These are phyloP conservation scores for Lithophane socia DNA, from an alignment of 2,888 invertebrate genomes.

Conservation along the genomic window DNA sequence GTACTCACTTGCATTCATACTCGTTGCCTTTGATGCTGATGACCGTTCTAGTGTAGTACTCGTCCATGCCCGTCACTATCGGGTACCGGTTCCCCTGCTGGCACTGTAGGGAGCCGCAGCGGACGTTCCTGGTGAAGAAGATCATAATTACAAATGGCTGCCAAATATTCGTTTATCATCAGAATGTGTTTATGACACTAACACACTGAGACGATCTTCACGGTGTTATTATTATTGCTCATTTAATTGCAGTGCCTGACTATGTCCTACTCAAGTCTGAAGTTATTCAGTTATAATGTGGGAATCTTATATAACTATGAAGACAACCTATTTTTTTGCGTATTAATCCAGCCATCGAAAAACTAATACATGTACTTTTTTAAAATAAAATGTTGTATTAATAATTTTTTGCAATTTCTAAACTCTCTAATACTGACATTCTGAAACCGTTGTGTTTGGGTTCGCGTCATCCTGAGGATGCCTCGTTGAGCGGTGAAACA, in stretches of 20 bases:
- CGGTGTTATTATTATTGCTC: not conserved
- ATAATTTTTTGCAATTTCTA: too few relatives aligned
- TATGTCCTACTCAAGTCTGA: too few relatives aligned
- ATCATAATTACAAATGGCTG: not conserved
- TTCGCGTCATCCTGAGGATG: too few relatives aligned
- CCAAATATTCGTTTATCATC: not conserved
- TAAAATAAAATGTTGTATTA: not conserved
- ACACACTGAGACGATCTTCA: too few relatives aligned
- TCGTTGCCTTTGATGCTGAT: conserved; percentile 97
- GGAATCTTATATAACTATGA: not conserved
- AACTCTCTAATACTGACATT: too few relatives aligned
- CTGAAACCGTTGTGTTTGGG: too few relatives aligned
- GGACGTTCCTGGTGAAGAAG: conserved; percentile 93
- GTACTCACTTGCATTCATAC: conserved; percentile 98
- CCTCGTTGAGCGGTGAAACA: too few relatives aligned
- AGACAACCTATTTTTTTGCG: not conserved
- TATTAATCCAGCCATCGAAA: not conserved
- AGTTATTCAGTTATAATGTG: not conserved
- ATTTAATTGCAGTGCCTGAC: not conserved
- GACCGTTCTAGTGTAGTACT: conserved; percentile 96
- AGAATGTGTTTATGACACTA: not conserved
- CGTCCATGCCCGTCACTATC: conserved; percentile 94
- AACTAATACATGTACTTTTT: not conserved
- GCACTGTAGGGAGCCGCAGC: conserved; percentile 98
- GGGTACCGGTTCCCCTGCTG: conserved; percentile 96